These are phyloP conservation scores for Danaus plexippus DNA, from an alignment of 1,140 invertebrate genomes.

Conservation along the genomic window DNA sequence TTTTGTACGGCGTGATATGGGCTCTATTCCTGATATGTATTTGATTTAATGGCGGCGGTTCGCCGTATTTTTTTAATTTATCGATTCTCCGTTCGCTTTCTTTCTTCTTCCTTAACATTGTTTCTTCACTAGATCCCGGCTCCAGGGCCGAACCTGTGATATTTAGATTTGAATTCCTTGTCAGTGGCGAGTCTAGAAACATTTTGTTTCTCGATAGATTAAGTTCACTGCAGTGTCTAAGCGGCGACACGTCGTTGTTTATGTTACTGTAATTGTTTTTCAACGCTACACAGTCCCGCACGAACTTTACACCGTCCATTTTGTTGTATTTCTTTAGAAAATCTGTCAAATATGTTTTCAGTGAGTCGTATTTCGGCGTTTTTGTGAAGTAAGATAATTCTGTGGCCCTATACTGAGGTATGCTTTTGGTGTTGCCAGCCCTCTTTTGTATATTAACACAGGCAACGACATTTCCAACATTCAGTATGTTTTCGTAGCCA, in stretches of 20 bases:
- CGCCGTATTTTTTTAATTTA: too few species aligned
- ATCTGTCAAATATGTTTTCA: constrained; percentile 31
- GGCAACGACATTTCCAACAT: constrained; percentile 72
- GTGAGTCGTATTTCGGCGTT: constrained; percentile 41
- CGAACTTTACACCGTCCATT: constrained; percentile 42
- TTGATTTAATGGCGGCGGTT: too few species aligned
- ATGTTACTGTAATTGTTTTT: constrained; percentile 38
- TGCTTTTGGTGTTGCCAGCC: constrained; percentile 48
- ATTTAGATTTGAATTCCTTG: constrained; percentile 33
- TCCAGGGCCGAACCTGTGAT: constrained; percentile 57
- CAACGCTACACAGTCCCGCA: constrained; percentile 36
- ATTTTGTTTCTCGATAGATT: constrained; percentile 44
- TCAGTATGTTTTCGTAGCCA: constrained; percentile 74
- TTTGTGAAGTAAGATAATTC: constrained; percentile 58
- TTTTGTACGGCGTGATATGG: too few species aligned
- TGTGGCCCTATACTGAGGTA: constrained; percentile 51
- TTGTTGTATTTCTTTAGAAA: constrained; percentile 29
- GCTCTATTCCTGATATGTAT: too few species aligned
- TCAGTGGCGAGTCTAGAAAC: constrained; percentile 42
- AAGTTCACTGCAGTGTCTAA: constrained; percentile 39
- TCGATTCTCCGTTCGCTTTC: too few species aligned
- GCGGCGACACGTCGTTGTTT: constrained; percentile 39
- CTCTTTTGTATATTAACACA: constrained; percentile 76
- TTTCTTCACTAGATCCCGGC: constrained; percentile 44
- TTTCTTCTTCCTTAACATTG: too few species aligned